Evolutionary conservation across 2,888 invertebrate species (phyloP), one percentile per base, ranked within the genome.

Genomic region (Amblyjoppa proteus): DNA sequence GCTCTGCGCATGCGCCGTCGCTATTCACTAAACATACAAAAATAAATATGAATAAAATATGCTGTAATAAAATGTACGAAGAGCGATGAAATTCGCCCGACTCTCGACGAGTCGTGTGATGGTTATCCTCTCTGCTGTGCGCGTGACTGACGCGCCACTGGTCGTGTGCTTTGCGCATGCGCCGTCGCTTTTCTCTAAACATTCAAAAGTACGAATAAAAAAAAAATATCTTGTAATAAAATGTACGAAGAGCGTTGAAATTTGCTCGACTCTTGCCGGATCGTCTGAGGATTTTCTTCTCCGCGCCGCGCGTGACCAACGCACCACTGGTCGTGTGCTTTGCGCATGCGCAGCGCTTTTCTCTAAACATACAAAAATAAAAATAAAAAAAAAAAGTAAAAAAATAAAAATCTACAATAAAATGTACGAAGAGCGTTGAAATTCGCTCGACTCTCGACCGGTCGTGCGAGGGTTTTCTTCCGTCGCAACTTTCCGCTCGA

Each of bases 51-150:
- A 7, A 64, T 38, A 51, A 71, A 28, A 66, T 66, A 53, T 61
- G 38, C 75, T 70, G 51, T 74, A 73, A 66, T 20, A 41, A 58
- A 74, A n/a, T 66, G 20, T 73, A 73, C 16, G 68, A 56, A 77
- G 38, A 69, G 49, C 20, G 28, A 34, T 34, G 31, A 61, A 61
- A 61, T 28, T 16, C 9, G 31, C 61, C 16, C 34, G 9, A 41
- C 61, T 61, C 31, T 61, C 20, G 25, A 34, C 34, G 6, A 7
- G 6, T 56, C 3, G 7, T 56, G 56, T 28, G 13, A 13, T 4
- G 13, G 13, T 31, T 61, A 9, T 28, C 53, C 41, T 20, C 20
- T 20, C 20, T 20, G 41, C 34, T 1, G 6, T 7, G 34, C 34
- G 34, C 7, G 34, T 34, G 34, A 34, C 34, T 7, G 0, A 5